These are phyloP conservation scores for Eolophus roseicapilla DNA, from an alignment of 2,113 vertebrate genomes.

Conservation along the genomic window DNA sequence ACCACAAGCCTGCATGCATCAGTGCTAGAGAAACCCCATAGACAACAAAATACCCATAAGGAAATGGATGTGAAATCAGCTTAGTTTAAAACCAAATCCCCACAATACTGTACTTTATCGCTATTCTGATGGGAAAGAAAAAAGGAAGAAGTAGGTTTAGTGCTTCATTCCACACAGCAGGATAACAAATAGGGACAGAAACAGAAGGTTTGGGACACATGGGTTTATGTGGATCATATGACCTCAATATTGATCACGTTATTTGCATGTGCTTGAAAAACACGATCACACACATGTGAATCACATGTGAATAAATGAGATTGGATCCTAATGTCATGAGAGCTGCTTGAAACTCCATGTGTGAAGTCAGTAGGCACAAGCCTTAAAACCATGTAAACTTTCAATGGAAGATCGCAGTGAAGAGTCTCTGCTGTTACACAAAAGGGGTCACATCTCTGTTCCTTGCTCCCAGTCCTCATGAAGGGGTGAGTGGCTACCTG, in stretches of 20 bases:
- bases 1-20: constrained; percentile 15
- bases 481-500: background rate
- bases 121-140: background rate
- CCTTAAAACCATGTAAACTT: background rate
- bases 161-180: background rate
- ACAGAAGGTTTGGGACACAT: constrained; percentile 31
- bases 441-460: background rate
- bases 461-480: background rate
- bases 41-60: background rate
- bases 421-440: background rate
- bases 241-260: background rate
- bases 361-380: background rate
- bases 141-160: background rate
- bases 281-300: background rate
- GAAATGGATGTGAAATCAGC: background rate
- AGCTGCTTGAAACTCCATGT: constrained; percentile 31
- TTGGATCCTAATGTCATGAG: constrained; percentile 12
- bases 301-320: constrained; percentile 13
- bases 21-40: background rate
- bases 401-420: background rate
- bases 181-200: background rate
- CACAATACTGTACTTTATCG: background rate
- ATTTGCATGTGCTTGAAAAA: constrained; percentile 17
- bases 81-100: constrained; percentile 15
- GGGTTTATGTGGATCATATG: constrained; percentile 1